Percentiles rank a stretch among this genome's conserved stretches.
phyloP scores from a whole-genome alignment of 2,113 vertebrate species.

The Pyrgilauda ruficollis region DNA sequence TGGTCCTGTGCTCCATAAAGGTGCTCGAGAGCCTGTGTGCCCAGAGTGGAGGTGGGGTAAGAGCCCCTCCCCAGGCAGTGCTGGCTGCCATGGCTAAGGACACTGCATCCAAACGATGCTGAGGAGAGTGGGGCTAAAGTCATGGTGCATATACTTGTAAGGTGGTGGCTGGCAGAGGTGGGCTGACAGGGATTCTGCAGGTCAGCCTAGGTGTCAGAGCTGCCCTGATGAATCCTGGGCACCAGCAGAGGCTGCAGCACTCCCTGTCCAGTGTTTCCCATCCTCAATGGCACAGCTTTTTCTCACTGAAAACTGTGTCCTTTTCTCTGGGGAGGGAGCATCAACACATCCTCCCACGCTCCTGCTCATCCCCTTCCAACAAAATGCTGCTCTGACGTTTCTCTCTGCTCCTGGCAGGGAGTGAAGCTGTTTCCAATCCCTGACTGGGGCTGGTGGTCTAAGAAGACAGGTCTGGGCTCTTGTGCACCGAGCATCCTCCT shows the following conservation, averaged over 20 bases:
- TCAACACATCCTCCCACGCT: conserved; percentile 12
- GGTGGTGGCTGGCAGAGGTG: neutral
- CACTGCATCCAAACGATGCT: neutral
- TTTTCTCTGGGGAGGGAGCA: conserved; percentile 6
- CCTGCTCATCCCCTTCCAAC: conserved; percentile 3
- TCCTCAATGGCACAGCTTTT: neutral
- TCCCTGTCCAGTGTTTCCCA: neutral
- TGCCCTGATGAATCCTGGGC: neutral
- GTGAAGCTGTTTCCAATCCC: neutral
- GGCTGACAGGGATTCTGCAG: neutral
- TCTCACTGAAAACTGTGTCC: neutral
- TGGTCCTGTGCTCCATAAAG: accelerated
- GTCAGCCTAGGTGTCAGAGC: neutral
- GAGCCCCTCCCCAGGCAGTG: neutral
- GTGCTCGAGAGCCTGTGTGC: neutral
- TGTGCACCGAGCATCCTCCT: neutral
- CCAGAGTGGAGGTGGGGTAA: neutral
- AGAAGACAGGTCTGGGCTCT: neutral
- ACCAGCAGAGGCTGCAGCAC: neutral
- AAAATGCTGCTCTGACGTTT: neutral
- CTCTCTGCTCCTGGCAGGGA: neutral
- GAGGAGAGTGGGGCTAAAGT: neutral
- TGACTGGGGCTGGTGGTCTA: neutral
- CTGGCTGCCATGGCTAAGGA: neutral
- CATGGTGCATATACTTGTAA: neutral